These are phyloP conservation scores for Eilema griseolum DNA, from an alignment of 2,888 invertebrate genomes.

Conservation along the genomic window DNA sequence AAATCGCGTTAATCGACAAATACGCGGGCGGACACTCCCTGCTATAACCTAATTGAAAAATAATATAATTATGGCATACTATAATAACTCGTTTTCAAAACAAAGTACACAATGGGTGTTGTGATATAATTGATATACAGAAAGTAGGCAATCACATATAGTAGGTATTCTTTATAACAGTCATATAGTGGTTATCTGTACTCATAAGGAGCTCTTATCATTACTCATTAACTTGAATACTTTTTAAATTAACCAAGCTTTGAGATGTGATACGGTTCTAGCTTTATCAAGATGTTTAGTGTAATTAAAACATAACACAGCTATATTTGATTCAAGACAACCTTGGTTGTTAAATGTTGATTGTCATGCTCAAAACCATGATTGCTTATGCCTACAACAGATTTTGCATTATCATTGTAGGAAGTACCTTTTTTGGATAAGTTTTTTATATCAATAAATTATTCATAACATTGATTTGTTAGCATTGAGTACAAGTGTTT, in stretches of 20 bases:
- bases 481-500: not conserved
- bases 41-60: too few species aligned
- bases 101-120: not conserved
- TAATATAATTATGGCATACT: too few species aligned
- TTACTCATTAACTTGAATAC: conserved; percentile 19
- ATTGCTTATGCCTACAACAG: conserved; percentile 9
- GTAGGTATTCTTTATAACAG: conserved; percentile 13
- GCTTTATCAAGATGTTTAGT: conserved; percentile 6
- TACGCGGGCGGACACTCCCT: too few species aligned
- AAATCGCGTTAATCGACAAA: too few species aligned
- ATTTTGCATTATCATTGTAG: conserved; percentile 34
- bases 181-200: conserved; percentile 15
- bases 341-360: conserved; percentile 30
- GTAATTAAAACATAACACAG: conserved; percentile 5
- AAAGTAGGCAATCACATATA: not conserved
- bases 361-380: conserved; percentile 22
- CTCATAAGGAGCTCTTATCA: conserved; percentile 23
- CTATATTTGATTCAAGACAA: conserved; percentile 4
- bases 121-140: not conserved
- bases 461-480: not conserved
- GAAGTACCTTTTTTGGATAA: not conserved
- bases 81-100: too few species aligned
- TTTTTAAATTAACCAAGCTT: conserved; percentile 17
- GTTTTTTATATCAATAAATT: not conserved
- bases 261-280: conserved; percentile 10